These are phyloP conservation scores for Acrobasis consociella DNA, from an alignment of 2,888 invertebrate species.

Conservation along the genomic window DNA sequence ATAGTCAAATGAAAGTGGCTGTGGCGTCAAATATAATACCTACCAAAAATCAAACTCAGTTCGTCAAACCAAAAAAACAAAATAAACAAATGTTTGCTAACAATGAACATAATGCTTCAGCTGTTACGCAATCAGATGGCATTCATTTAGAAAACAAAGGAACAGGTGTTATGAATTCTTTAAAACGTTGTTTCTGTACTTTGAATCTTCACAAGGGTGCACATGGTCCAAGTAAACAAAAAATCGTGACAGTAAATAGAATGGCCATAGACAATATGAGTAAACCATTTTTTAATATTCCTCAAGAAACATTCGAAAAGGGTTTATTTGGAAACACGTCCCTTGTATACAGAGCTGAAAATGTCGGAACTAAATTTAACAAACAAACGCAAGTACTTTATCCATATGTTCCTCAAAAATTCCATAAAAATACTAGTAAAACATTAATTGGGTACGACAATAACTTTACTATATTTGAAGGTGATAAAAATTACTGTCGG, in stretches of 20 bases:
- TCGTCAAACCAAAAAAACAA: not conserved
- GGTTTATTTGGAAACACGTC: not conserved
- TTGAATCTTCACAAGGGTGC: conserved; percentile 38
- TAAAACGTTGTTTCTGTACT: conserved; percentile 53
- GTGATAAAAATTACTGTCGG: not conserved
- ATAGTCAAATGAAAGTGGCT: not conserved
- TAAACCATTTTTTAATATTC: not conserved
- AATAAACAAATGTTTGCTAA: conserved; percentile 16
- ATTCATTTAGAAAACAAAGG: conserved; percentile 32
- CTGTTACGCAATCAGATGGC: not conserved
- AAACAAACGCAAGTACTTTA: conserved; percentile 44
- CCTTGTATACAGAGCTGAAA: conserved; percentile 1
- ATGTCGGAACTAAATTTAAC: not conserved
- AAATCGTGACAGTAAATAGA: conserved; percentile 28
- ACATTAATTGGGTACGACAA: conserved; percentile 30
- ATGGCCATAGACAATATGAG: conserved; percentile 13
- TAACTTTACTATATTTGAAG: conserved; percentile 12
- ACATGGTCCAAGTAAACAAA: conserved; percentile 12
- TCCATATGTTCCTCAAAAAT: conserved; percentile 46
- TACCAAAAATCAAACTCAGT: conserved; percentile 1
- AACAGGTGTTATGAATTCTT: conserved; percentile 34
- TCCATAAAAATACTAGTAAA: conserved; percentile 41
- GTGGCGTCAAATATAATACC: not conserved
- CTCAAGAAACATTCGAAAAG: not conserved
- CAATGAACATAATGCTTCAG: not conserved